These are phyloP conservation scores for Patagioenas fasciata DNA, from an alignment of 2,113 vertebrate genomes.

Conservation along the genomic window DNA sequence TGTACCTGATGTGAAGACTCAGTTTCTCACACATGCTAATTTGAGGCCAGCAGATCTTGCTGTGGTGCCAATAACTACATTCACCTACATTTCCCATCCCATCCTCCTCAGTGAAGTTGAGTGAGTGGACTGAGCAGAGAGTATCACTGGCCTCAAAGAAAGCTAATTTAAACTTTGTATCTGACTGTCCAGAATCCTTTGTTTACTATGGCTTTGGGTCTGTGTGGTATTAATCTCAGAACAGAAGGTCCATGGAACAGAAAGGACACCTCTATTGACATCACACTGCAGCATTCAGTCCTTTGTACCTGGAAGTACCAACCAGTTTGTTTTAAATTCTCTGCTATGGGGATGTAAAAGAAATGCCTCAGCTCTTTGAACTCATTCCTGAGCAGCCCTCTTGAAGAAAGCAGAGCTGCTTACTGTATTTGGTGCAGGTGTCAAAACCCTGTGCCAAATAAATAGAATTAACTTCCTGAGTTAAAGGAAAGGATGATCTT, in stretches of 20 bases:
- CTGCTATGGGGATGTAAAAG: neutral
- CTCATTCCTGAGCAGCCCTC: neutral
- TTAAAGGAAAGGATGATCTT: neutral
- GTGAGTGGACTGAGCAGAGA: neutral
- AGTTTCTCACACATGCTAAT: neutral
- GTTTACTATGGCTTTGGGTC: neutral
- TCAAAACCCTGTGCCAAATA: neutral
- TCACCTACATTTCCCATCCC: neutral
- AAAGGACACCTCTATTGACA: neutral
- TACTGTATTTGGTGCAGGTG: neutral
- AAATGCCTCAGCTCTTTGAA: neutral
- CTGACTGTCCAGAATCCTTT: neutral
- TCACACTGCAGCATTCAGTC: neutral
- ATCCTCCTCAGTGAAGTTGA: neutral
- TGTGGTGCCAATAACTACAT: neutral
- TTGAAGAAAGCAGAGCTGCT: neutral
- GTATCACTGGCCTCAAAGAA: rapidly evolving
- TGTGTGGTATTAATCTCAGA: neutral
- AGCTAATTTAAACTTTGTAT: neutral
- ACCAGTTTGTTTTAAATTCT: neutral
- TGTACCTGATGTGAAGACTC: rapidly evolving
- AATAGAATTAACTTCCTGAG: neutral
- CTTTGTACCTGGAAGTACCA: neutral
- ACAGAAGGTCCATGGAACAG: neutral
- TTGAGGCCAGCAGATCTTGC: neutral